Percentiles rank a stretch among this genome's conserved stretches.
phyloP scores from a whole-genome alignment of 2,113 vertebrate genomes.

The Platysternon megacephalum region DNA sequence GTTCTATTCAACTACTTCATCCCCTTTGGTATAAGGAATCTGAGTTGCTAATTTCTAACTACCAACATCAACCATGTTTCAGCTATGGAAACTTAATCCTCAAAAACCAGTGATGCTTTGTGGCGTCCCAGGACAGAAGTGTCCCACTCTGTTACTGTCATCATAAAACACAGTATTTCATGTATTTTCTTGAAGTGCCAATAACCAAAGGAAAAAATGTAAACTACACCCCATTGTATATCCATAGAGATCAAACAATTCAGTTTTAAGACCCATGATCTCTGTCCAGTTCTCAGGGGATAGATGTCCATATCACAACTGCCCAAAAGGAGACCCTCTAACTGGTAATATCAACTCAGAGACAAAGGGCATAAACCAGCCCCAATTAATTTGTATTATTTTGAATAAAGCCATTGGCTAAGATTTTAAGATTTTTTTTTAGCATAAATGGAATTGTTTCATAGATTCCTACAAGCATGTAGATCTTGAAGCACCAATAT shows the following conservation, averaged over 20 bases:
- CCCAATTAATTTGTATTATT: neutral
- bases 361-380: neutral
- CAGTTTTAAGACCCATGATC: neutral
- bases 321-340: neutral
- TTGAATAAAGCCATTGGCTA: neutral
- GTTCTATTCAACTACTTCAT: conserved; percentile 8
- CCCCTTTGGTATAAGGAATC: conserved; percentile 2
- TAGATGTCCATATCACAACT: neutral
- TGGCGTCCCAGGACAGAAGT: neutral
- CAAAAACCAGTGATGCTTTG: neutral
- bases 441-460: neutral
- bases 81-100: conserved; percentile 19
- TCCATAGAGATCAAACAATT: too few relatives aligned
- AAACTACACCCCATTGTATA: neutral
- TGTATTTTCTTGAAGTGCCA: neutral
- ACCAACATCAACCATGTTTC: conserved; percentile 22
- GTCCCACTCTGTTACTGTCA: neutral
- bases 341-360: neutral
- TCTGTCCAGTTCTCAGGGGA: neutral
- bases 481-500: neutral
- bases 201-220: neutral
- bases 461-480: neutral
- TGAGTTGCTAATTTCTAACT: conserved; percentile 14
- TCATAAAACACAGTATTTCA: neutral
- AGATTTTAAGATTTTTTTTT: neutral